Conservation (phyloP, 2,113 vertebrate genomes). For the Nesogale talazaci region DNA sequence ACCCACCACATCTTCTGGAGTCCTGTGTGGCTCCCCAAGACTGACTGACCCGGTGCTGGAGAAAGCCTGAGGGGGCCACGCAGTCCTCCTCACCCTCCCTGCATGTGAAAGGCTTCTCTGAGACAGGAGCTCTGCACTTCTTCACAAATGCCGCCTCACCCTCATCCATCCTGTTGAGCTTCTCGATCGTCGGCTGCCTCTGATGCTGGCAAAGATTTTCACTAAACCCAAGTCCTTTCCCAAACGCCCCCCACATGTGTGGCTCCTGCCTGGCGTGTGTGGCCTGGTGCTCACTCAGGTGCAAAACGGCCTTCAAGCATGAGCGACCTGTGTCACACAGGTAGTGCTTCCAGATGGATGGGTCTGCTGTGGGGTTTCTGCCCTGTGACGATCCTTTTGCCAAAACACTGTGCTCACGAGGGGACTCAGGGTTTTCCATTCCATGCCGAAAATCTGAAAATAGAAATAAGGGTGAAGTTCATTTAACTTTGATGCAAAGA, state of each 20-base stretch:
- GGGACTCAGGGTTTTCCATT: neutral
- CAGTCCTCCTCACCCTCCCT: neutral
- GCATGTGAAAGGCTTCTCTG: neutral
- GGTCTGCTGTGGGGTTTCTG: neutral
- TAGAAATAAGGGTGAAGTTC: constrained; percentile 47
- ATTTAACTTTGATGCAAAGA: neutral
- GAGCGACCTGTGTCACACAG: neutral
- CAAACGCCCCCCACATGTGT: neutral
- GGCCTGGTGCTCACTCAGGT: constrained; percentile 21
- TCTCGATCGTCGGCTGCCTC: neutral
- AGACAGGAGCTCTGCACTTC: neutral
- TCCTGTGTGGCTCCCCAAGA: neutral
- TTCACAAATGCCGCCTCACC: neutral
- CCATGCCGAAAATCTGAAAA: constrained; percentile 24
- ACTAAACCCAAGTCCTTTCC: neutral
- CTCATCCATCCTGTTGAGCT: neutral
- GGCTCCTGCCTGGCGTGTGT: neutral
- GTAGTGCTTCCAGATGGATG: neutral
- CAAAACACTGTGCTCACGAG: constrained; percentile 3
- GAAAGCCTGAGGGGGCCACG: neutral
- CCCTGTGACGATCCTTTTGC: constrained; percentile 10
- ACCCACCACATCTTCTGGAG: neutral
- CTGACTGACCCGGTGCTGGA: neutral
- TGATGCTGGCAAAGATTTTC: neutral
- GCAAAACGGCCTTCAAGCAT: constrained; percentile 19